These are phyloP conservation scores for Bedellia somnulentella DNA, from an alignment of 2,888 invertebrate species.

Conservation along the genomic window DNA sequence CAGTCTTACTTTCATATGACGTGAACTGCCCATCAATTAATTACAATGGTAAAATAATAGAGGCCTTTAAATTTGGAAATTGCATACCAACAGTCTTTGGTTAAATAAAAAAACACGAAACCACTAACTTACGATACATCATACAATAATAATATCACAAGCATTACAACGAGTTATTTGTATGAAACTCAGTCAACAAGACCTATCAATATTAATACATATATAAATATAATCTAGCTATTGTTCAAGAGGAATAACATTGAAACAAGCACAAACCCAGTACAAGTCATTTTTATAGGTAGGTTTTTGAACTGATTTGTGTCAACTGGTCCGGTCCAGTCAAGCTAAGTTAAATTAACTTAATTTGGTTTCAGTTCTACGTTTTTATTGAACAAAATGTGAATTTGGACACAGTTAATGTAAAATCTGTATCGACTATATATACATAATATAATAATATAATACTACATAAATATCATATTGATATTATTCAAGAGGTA, in stretches of 20 bases:
- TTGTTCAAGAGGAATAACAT: constrained; percentile 10
- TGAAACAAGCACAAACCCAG: too few species aligned
- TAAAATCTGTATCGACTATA: too few species aligned
- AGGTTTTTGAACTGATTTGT: too few species aligned
- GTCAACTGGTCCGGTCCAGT: too few species aligned
- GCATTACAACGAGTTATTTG: constrained; percentile 17
- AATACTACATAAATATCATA: background rate
- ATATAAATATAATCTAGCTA: constrained; percentile 3
- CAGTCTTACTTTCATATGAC: too few species aligned
- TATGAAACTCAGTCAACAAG: background rate
- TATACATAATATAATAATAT: constrained; percentile 3
- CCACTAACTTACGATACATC: constrained; percentile 24
- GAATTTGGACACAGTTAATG: too few species aligned
- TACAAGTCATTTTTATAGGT: too few species aligned
- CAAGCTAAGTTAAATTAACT: too few species aligned
- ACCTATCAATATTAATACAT: constrained; percentile 5
- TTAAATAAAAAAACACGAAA: constrained; percentile 37
- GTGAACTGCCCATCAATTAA: too few species aligned
- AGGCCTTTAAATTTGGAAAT: constrained; percentile 28
- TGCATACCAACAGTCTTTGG: constrained; percentile 52
- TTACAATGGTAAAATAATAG: constrained; percentile 12
- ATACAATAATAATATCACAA: constrained; percentile 53
- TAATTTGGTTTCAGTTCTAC: too few species aligned
- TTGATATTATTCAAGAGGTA: background rate
- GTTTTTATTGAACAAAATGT: too few species aligned